Evolutionary conservation across 2,113 vertebrate genomes (phyloP).

Genomic region (Pterocles burchelli): DNA sequence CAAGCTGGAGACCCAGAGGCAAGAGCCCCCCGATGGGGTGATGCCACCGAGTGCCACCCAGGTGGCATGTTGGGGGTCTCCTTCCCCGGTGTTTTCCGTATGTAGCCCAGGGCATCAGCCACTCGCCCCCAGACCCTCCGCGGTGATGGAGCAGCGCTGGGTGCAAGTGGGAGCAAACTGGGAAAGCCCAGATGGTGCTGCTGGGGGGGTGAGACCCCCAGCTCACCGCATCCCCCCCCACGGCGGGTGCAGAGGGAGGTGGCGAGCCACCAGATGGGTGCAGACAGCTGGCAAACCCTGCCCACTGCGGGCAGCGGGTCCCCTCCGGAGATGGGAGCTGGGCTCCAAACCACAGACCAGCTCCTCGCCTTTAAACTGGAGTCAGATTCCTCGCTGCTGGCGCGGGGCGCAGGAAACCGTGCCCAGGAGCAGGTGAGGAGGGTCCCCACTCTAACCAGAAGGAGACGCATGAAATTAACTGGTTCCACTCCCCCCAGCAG

Average conservation of each 20-base stretch:
- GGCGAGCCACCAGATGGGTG: neutral
- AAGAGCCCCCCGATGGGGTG: neutral
- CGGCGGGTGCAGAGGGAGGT: neutral
- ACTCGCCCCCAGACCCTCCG: neutral
- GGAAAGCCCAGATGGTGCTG: neutral
- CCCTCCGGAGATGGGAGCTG: constrained; percentile 8
- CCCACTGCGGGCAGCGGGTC: neutral
- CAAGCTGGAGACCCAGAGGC: fast-evolving
- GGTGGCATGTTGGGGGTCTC: neutral
- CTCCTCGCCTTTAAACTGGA: constrained; percentile 28
- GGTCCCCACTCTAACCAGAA: constrained; percentile 32
- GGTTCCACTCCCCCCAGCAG: constrained; percentile 65
- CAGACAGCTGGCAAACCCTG: constrained; percentile 26
- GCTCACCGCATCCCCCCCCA: neutral
- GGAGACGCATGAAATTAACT: constrained; percentile 60
- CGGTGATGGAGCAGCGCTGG: fast-evolving
- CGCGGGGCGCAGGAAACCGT: neutral
- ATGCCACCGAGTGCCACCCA: fast-evolving
- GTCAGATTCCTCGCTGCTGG: constrained; percentile 37
- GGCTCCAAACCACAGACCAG: neutral
- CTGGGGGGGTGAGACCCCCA: neutral
- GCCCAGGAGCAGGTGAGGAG: constrained; percentile 63
- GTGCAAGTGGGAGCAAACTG: neutral
- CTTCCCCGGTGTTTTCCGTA: neutral
- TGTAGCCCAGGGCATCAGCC: fast-evolving